Conservation (phyloP, 2,113 vertebrate genomes). For the Brachirus orientalis region DNA sequence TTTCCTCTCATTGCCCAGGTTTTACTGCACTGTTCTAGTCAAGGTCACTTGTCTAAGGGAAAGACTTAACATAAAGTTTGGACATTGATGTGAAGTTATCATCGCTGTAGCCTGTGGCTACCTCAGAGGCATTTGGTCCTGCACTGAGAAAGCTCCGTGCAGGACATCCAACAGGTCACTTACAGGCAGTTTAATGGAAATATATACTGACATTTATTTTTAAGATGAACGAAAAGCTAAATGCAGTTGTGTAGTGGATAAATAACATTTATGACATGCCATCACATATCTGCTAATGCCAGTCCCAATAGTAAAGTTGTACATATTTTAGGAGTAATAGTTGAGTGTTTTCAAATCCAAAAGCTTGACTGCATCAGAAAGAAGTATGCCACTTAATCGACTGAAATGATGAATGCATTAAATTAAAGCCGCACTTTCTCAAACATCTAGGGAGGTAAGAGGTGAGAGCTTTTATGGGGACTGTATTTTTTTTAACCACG, state of each 20-base stretch:
- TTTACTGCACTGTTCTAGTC: not conserved
- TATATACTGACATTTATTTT: too few relatives aligned
- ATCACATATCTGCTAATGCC: too few relatives aligned
- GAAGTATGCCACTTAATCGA: slow-evolving; percentile 27
- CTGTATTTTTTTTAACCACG: slow-evolving; percentile 48
- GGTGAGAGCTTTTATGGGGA: slow-evolving; percentile 9
- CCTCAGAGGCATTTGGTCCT: not conserved
- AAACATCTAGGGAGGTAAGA: slow-evolving; percentile 28
- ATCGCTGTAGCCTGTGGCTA: not conserved
- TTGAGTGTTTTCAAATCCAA: not conserved
- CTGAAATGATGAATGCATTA: slow-evolving; percentile 33
- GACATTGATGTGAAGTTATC: not conserved
- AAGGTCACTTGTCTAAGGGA: not conserved
- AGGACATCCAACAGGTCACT: too few relatives aligned
- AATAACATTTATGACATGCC: too few relatives aligned
- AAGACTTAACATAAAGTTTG: not conserved
- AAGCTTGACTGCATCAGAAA: slow-evolving; percentile 1
- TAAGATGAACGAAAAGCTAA: too few relatives aligned
- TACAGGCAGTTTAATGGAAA: too few relatives aligned
- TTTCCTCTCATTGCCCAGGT: not conserved
- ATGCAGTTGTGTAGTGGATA: too few relatives aligned
- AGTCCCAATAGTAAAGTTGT: too few relatives aligned
- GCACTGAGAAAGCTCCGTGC: too few relatives aligned
- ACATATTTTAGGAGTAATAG: too few relatives aligned
- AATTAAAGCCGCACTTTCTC: slow-evolving; percentile 56